Base-by-base conservation (phyloP, 2,113 vertebrate genomes). In the Erinaceus europaeus region DNA sequence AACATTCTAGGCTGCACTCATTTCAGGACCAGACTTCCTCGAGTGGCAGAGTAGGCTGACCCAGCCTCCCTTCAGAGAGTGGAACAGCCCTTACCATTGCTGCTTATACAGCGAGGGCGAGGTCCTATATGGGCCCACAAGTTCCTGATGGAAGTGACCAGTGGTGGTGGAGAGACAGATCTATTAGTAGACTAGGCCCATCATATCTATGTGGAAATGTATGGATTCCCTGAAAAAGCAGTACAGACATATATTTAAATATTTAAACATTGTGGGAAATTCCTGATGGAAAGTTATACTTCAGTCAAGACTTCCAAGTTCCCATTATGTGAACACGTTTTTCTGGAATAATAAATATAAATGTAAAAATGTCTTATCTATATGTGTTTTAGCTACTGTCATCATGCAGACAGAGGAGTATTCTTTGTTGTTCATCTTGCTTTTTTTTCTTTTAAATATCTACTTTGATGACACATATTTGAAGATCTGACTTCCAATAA, bases 201-300 rank as follows among this genome's bases (percentile, higher is more conserved):
- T n/a, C n/a, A n/a, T n/a, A n/a, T n/a, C n/a, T n/a, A n/a, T n/a
- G n/a, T n/a, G n/a, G n/a, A n/a, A n/a, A n/a, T n/a, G n/a, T n/a
- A n/a, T n/a, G n/a, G n/a, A n/a, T 90, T 88, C 34, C 69, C 32
- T 61, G 57, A 46, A 80, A 80, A 76, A n/a, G 21, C 50, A 62
- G 62, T 64, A 6, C 50, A 81, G 36, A 64, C 2, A 48, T 74
- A 32, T 21, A 52, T 69, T 90, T 46, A 81, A 72, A 74, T 55
- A 17, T 73, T 32, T 65, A 27, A 40, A 32, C 21, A 46, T 59
- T 78, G n/a, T 48, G 29, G 42, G 57, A 72, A 38, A 73, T 36
- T 15, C 34, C 29, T 4, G 10, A 32, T 55, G 25, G 17, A 42
- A 68, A 90, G 8, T 68, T 65, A 36, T 21, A 6, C 38, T 52